Percentiles rank a stretch among this genome's conserved stretches.
phyloP scores from a whole-genome alignment of 1,140 invertebrate species.

The Sogatella furcifera region DNA sequence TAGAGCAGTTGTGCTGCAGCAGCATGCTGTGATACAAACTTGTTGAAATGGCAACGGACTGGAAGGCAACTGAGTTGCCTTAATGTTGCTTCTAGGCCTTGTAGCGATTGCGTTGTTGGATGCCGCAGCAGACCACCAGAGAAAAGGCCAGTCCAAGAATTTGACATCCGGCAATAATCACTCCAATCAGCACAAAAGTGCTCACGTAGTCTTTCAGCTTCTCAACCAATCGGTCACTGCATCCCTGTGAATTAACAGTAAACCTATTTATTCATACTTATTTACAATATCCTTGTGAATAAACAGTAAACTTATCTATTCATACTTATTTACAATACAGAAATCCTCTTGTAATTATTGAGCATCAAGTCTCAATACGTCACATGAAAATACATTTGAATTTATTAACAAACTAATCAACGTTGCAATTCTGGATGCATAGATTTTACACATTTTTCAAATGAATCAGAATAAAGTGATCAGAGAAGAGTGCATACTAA shows the following conservation, averaged over 20 bases:
- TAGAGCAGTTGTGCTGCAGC: too few species aligned
- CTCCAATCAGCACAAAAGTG: slow-evolving; percentile 49
- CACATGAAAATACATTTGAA: too few species aligned
- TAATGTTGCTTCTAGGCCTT: slow-evolving; percentile 8
- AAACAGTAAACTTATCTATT: slow-evolving; percentile 20
- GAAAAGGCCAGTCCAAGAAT: slow-evolving; percentile 67
- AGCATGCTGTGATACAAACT: too few species aligned
- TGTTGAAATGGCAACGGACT: too few species aligned
- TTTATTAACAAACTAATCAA: too few species aligned
- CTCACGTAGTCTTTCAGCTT: slow-evolving; percentile 46
- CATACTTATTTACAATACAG: slow-evolving; percentile 28
- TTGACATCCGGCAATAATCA: slow-evolving; percentile 54
- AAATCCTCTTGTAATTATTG: too few species aligned
- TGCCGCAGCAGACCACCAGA: slow-evolving; percentile 64
- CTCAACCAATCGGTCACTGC: slow-evolving; percentile 53
- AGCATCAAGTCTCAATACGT: too few species aligned
- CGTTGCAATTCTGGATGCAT: too few species aligned
- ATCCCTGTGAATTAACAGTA: slow-evolving; percentile 47
- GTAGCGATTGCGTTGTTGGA: slow-evolving; percentile 32
- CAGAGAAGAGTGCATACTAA: too few species aligned
- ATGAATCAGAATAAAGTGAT: too few species aligned
- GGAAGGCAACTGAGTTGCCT: too few species aligned
- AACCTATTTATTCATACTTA: not conserved
- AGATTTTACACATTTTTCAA: too few species aligned
- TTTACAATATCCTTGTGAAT: slow-evolving; percentile 44